These are phyloP conservation scores for Smittia sp. DNA, from an alignment of 2,888 invertebrate species.

Conservation along the genomic window DNA sequence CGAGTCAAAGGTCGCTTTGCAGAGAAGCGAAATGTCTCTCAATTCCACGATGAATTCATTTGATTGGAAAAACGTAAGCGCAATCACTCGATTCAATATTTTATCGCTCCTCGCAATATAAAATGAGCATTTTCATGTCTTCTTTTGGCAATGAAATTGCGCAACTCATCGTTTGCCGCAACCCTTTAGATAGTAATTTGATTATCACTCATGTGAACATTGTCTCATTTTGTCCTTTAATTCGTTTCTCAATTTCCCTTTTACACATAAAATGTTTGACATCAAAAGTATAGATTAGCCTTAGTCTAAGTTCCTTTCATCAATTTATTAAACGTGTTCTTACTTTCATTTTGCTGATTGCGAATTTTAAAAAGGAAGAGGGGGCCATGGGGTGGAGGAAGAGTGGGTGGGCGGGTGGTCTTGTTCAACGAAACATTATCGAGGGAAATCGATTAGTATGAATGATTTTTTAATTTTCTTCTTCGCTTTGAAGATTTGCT, in stretches of 20 bases:
- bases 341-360: constrained; percentile 1
- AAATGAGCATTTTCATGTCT: constrained; percentile 18
- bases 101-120: background rate
- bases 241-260: background rate
- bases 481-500: background rate
- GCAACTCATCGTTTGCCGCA: background rate
- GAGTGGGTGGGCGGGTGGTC: background rate
- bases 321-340: constrained; percentile 3
- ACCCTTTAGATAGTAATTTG: constrained; percentile 19
- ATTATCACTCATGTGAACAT: constrained; percentile 36
- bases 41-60: constrained; percentile 11
- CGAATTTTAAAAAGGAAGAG: constrained; percentile 8
- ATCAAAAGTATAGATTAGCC: constrained; percentile 40
- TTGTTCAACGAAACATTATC: background rate
- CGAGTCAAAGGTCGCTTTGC: background rate
- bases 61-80: background rate
- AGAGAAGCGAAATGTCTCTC: background rate
- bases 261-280: constrained; percentile 37
- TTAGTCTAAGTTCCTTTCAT: constrained; percentile 28
- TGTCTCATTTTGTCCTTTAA: background rate
- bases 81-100: background rate
- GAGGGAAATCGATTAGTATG: background rate
- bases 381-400: background rate
- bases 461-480: background rate
- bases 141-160: constrained; percentile 17